A percentile compares a stretch with the other conserved stretches of the same genome.
Conservation (phyloP, 2,797 vertebrate species). For the Zenarchopterus dispar region DNA sequence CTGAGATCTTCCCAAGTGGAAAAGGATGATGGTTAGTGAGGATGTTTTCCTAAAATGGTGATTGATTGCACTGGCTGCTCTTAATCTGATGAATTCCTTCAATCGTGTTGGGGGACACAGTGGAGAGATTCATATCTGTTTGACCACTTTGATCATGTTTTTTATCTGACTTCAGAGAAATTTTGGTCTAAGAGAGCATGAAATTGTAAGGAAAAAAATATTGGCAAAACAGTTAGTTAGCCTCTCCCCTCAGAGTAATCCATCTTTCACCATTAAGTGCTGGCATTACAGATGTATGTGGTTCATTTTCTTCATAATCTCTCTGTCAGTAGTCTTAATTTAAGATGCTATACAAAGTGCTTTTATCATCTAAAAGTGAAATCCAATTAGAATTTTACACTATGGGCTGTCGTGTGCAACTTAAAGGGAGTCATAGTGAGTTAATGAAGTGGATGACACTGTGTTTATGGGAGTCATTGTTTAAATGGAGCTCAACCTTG, state of each 20-base stretch:
- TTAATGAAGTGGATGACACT: slow-evolving; percentile 30
- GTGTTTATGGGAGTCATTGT: slow-evolving; percentile 28
- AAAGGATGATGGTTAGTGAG: slow-evolving; percentile 73
- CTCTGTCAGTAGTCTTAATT: slow-evolving; percentile 7
- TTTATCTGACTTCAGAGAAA: slow-evolving; percentile 34
- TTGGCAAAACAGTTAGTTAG: slow-evolving; percentile 29
- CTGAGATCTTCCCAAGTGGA: slow-evolving; percentile 51
- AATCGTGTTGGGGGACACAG: slow-evolving; percentile 21
- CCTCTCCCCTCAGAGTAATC: slow-evolving; percentile 14
- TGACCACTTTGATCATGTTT: slow-evolving; percentile 29
- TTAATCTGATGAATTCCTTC: slow-evolving; percentile 64
- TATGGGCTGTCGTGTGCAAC: slow-evolving; percentile 18
- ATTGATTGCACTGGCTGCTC: slow-evolving; percentile 60
- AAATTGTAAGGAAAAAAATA: slow-evolving; percentile 14
- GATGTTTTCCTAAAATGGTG: slow-evolving; percentile 71
- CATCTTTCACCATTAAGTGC: slow-evolving; percentile 20
- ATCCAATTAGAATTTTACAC: slow-evolving; percentile 37
- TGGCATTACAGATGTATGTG: slow-evolving; percentile 8
- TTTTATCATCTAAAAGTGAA: slow-evolving; percentile 26
- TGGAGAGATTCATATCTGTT: slow-evolving; percentile 36
- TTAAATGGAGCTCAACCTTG: slow-evolving; percentile 42
- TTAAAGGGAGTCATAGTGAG: slow-evolving; percentile 14
- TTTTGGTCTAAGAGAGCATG: slow-evolving; percentile 18
- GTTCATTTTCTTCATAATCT: slow-evolving; percentile 8
- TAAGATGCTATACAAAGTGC: not conserved